Percentiles rank a stretch among this genome's conserved stretches.
These are phyloP conservation scores for Caiman crocodilus DNA, from an alignment of 2,797 vertebrate species.

Conservation along the genomic window DNA sequence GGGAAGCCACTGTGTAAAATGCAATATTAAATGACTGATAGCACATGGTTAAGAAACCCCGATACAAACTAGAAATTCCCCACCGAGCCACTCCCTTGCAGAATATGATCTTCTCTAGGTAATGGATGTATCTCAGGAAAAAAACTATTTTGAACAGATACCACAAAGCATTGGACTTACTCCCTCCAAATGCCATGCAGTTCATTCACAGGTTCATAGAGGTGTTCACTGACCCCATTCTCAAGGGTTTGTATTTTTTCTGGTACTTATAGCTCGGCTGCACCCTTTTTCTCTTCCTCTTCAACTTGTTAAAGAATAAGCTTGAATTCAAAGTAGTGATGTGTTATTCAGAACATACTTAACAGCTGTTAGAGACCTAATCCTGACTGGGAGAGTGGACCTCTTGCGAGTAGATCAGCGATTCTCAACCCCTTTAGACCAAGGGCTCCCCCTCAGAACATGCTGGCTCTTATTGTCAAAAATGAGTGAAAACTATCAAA, in stretches of 20 bases:
- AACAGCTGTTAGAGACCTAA: neutral
- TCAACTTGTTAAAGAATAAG: conserved; percentile 52
- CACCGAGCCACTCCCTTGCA: too few relatives aligned
- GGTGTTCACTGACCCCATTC: conserved; percentile 48
- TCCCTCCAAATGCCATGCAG: conserved; percentile 51
- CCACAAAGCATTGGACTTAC: neutral
- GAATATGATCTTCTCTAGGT: too few relatives aligned
- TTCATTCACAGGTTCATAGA: conserved; percentile 63
- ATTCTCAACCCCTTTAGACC: too few relatives aligned
- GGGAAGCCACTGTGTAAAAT: too few relatives aligned
- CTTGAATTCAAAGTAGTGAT: neutral
- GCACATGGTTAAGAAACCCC: too few relatives aligned
- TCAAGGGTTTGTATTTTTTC: conserved; percentile 70
- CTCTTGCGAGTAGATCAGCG: neutral
- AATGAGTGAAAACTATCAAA: too few relatives aligned
- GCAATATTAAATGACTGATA: too few relatives aligned
- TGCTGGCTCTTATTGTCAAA: too few relatives aligned
- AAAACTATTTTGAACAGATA: neutral
- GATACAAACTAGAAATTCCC: too few relatives aligned
- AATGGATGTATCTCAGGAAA: neutral
- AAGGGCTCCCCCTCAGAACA: too few relatives aligned
- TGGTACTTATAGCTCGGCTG: conserved; percentile 61
- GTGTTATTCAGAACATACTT: neutral
- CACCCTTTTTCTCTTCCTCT: conserved; percentile 62
- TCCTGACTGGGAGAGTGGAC: neutral